Percentiles rank a stretch among this genome's conserved stretches.
Conservation (phyloP, 2,113 vertebrate species). For the Rhinoptilus africanus region DNA sequence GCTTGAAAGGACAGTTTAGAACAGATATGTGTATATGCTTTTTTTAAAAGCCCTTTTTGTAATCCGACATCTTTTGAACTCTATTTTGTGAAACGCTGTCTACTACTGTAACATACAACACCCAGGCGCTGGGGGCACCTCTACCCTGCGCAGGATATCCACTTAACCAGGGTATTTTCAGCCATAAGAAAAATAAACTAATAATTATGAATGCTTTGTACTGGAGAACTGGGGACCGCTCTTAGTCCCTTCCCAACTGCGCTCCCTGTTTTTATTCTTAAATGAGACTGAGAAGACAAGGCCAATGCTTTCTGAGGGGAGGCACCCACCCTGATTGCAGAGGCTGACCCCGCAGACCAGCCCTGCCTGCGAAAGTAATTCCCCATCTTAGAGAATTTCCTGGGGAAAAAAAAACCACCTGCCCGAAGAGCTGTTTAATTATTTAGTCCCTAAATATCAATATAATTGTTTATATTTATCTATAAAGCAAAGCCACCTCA, state of each 20-base stretch:
- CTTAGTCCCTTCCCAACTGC: neutral
- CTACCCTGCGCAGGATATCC: neutral
- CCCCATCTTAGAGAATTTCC: neutral
- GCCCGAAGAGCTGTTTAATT: neutral
- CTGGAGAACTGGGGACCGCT: rapidly evolving
- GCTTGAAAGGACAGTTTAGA: neutral
- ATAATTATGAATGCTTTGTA: neutral
- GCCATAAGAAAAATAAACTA: neutral
- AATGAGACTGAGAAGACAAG: neutral
- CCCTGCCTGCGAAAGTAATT: neutral
- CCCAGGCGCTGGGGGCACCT: neutral
- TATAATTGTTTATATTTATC: no score
- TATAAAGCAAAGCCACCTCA: neutral
- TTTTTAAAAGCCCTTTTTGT: neutral
- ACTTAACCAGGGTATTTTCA: neutral
- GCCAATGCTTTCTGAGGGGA: neutral
- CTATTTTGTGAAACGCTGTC: neutral
- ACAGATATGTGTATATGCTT: rapidly evolving
- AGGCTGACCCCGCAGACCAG: neutral
- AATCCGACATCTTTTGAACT: neutral
- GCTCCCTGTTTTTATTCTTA: neutral
- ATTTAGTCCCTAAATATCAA: neutral
- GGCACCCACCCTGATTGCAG: neutral
- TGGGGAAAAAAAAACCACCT: neutral
- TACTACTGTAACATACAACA: neutral